Conservation (phyloP, 2,888 invertebrate genomes). For the Folsomia candida region DNA sequence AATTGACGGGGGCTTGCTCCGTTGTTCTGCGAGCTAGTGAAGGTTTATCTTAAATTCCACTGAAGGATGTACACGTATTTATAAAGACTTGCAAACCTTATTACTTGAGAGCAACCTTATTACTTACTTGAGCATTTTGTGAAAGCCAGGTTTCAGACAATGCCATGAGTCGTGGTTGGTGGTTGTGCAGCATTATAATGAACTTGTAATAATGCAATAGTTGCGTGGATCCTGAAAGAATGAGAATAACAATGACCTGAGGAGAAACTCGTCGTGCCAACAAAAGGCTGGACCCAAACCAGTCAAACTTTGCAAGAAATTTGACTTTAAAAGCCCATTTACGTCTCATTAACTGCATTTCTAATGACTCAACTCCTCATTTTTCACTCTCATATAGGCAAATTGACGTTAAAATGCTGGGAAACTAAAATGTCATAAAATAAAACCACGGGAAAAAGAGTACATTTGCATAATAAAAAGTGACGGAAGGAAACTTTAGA, state of each 20-base stretch:
- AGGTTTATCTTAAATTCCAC: too few species aligned
- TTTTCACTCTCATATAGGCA: background rate
- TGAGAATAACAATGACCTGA: background rate
- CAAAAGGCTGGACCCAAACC: background rate
- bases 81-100: too few species aligned
- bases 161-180: too few species aligned
- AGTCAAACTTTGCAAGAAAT: slow-evolving; percentile 1
- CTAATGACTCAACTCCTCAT: slow-evolving; percentile 9
- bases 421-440: slow-evolving; percentile 6
- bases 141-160: too few species aligned
- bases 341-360: slow-evolving; percentile 14
- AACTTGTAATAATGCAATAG: background rate
- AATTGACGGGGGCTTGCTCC: too few species aligned
- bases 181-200: background rate
- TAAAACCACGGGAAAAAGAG: slow-evolving; percentile 1
- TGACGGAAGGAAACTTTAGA: background rate
- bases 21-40: too few species aligned
- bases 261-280: background rate
- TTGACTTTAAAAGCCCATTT: slow-evolving; percentile 3
- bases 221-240: background rate
- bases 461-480: slow-evolving; percentile 12
- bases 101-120: too few species aligned
- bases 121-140: too few species aligned
- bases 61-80: too few species aligned
- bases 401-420: slow-evolving; percentile 10